Evolutionary conservation across 2,888 invertebrate species (phyloP).

Genomic region (Macrostomum cliftonense): DNA sequence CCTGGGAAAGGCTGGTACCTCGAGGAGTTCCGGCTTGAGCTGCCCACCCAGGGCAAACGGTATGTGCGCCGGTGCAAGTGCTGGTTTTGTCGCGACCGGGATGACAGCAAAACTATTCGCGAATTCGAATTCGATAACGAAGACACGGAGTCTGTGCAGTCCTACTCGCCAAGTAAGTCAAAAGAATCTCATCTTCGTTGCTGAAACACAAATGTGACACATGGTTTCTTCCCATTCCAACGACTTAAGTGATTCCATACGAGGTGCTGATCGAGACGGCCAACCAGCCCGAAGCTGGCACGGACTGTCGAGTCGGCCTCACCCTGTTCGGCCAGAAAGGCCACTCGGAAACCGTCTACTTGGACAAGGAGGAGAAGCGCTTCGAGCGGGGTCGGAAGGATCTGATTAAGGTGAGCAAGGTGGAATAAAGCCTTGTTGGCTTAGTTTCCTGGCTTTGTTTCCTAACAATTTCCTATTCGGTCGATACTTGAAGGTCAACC

Average conservation of each 20-base stretch:
- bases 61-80: constrained; percentile 31
- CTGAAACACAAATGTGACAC: neutral
- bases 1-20: constrained; percentile 34
- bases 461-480: too few species aligned
- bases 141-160: constrained; percentile 22
- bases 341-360: constrained; percentile 20
- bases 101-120: constrained; percentile 30
- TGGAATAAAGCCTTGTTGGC: too few species aligned
- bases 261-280: constrained; percentile 31
- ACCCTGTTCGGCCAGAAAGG: constrained; percentile 30
- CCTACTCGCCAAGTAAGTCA: constrained; percentile 34
- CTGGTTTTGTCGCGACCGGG: constrained; percentile 33
- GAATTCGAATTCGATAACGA: constrained; percentile 28
- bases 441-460: too few species aligned
- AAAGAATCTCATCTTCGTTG: too few species aligned
- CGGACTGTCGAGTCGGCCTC: constrained; percentile 26
- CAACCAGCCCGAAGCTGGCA: constrained; percentile 29
- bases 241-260: constrained; percentile 29
- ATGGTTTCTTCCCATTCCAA: too few species aligned
- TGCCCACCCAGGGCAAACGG: constrained; percentile 33
- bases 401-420: constrained; percentile 23
- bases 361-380: constrained; percentile 29
- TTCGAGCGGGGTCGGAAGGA: constrained; percentile 32
- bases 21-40: constrained; percentile 29
- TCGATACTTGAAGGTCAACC: too few species aligned